Evolutionary conservation across 2,113 vertebrate species (phyloP), one percentile per base, ranked within the genome.

Genomic region (Plestiodon gilberti): DNA sequence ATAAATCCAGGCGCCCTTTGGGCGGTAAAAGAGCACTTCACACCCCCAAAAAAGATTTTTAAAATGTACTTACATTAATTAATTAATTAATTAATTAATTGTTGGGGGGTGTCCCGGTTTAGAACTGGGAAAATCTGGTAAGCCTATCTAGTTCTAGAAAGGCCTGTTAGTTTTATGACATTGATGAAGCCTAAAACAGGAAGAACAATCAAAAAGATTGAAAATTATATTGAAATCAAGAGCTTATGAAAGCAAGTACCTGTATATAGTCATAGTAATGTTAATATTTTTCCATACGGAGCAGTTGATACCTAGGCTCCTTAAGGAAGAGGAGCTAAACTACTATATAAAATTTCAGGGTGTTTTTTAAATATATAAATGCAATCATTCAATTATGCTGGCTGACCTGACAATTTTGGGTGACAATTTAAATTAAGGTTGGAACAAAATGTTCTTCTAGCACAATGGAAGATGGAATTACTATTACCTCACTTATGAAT

Each of bases 401-500:
- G 79, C 38, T 81, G 79, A 81, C 79, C 62, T n/a, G 25, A 48
- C 78, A 81, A 81, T 67, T 65, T 81, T 81, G 25, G 38, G 40
- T 81, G 78, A 52, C 79, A 67, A 67, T 81, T 52, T 81, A 67
- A 81, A 65, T 81, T 81, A 65, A 81, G 30, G 40, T 67, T 81
- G 35, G 43, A 81, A 65, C 30, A 81, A 67, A 81, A 81, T 67
- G 61, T 81, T 71, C 79, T 52, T 67, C 62, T 67, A 67, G 62
- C 40, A 81, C 40, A 81, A 67, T 81, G 62, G 28, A 67, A 48
- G 38, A 81, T 81, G 79, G 79, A 81, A 81, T 81, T 81, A 81
- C 48, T 81, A 52, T 67, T 67, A n/a, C 79, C 79, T 67, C 8
- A 20, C 62, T 81, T 67, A 81, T 81, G 79, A 81, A 81, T 81